Conservation (phyloP, 1,140 invertebrate genomes). For the Caenorhabditis latens region DNA sequence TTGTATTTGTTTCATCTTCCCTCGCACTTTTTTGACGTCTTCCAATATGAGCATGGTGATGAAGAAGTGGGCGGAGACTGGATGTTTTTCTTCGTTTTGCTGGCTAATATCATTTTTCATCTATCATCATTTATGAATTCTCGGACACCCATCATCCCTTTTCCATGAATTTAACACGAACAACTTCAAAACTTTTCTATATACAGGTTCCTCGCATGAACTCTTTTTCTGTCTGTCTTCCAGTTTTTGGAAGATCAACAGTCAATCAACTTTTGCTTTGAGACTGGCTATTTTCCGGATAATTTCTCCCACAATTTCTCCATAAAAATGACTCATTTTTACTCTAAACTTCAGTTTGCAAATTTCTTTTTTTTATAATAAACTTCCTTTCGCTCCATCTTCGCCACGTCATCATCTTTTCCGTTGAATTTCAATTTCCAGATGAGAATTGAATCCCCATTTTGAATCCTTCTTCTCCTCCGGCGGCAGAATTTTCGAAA, state of each 20-base stretch:
- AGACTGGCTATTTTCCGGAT: too few relatives aligned
- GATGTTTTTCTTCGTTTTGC: background rate
- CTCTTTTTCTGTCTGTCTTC: too few relatives aligned
- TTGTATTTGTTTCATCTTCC: background rate
- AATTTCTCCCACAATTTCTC: too few relatives aligned
- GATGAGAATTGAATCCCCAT: background rate
- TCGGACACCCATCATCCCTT: too few relatives aligned
- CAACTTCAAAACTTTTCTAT: too few relatives aligned
- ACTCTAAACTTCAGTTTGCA: background rate
- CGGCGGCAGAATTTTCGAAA: background rate
- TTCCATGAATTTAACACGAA: too few relatives aligned
- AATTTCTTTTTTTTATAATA: background rate
- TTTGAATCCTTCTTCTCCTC: background rate
- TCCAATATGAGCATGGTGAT: background rate
- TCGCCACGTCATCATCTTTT: conserved; percentile 21
- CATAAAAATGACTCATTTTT: too few relatives aligned
- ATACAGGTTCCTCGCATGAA: too few relatives aligned
- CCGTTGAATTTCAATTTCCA: conserved; percentile 4
- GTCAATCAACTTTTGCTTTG: too few relatives aligned
- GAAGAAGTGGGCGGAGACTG: conserved; percentile 5
- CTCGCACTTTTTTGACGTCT: conserved; percentile 32
- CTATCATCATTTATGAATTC: background rate
- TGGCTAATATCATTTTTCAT: background rate
- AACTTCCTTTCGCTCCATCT: background rate
- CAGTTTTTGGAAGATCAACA: too few relatives aligned